A percentile compares a stretch with the other conserved stretches of the same genome.
Evolutionary conservation across 1,140 invertebrate genomes (phyloP).

Genomic region (Paralvinella palmiformis): DNA sequence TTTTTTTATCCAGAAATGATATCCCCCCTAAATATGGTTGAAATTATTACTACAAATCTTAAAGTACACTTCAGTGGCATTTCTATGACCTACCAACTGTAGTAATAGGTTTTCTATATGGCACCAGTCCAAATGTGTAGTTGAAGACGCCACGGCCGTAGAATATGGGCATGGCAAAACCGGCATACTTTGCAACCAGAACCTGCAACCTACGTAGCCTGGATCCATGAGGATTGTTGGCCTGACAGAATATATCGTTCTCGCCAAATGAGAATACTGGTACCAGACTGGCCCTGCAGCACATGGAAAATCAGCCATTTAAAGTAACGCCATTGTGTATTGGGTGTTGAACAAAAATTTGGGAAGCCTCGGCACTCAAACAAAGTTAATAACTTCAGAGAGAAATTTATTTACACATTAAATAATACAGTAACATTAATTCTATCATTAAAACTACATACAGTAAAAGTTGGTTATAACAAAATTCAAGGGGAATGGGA

Average conservation of each 20-base stretch:
- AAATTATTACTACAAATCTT: background rate
- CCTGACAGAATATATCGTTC: conserved; percentile 76
- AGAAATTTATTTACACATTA: no score
- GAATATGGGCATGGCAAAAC: conserved; percentile 69
- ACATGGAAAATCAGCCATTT: background rate
- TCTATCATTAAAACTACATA: no score
- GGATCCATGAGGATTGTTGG: conserved; percentile 65
- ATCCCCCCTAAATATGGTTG: background rate
- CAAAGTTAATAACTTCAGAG: no score
- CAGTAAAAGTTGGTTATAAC: no score
- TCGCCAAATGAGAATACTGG: conserved; percentile 89
- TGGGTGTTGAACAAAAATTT: no score
- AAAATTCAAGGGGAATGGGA: no score
- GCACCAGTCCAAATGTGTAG: conserved; percentile 79
- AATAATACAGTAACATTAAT: no score
- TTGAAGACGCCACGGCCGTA: conserved; percentile 82
- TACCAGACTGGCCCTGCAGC: conserved; percentile 61
- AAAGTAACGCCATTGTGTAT: no score
- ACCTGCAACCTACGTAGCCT: conserved; percentile 64
- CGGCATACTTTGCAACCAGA: conserved; percentile 60
- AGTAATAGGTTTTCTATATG: conserved; percentile 67
- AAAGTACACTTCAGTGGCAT: background rate
- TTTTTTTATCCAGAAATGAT: background rate
- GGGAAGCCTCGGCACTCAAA: no score
- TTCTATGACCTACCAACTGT: conserved; percentile 67